Evolutionary conservation across 2,113 vertebrate species (phyloP), one percentile per base, ranked within the genome.

Genomic region (Astur gentilis): DNA sequence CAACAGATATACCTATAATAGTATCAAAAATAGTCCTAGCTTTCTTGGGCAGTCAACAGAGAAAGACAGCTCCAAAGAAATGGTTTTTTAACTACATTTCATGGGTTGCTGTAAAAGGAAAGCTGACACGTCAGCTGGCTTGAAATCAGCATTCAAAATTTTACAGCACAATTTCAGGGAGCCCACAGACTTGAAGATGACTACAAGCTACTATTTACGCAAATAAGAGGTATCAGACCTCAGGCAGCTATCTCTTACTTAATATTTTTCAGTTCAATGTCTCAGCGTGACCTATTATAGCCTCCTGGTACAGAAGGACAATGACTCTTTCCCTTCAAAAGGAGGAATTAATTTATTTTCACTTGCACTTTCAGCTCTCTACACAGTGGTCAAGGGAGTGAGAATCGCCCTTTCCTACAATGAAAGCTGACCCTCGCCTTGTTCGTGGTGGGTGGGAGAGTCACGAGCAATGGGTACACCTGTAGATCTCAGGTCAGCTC

Each of bases 301-400:
- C 18, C 22, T 90, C 18, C 78, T 58, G 7, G 8, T 76, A 70
- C 14, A 67, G 45, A 18, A 83, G 18, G 10, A 85, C 20, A 54
- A 20, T 47, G 20, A 23, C 3, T 10, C 9, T 62, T 32, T 67
- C n/a, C 58, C 55, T 69, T 87, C 70, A 49, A 50, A 73, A 75
- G 12, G 9, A 23, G 10, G 7, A 9, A 75, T 78, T 82, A 16
- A 69, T 58, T 75, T 50, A 61, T 60, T 57, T 49, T 52, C 32
- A 25, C 31, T 52, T 62, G 26, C 7, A 11, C 26, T 67, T 85
- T 49, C 20, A 62, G 64, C 6, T 67, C 61, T 66, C 25, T 40
- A 7, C 0, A 0, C 29, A 38, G 16, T 6, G 10, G 44, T 17
- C 27, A 19, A 64, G 16, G 7, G 34, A 15, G 6, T 11, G 7